phyloP scores from a whole-genome alignment of 2,888 invertebrate species.

The Abrostola tripartita region DNA sequence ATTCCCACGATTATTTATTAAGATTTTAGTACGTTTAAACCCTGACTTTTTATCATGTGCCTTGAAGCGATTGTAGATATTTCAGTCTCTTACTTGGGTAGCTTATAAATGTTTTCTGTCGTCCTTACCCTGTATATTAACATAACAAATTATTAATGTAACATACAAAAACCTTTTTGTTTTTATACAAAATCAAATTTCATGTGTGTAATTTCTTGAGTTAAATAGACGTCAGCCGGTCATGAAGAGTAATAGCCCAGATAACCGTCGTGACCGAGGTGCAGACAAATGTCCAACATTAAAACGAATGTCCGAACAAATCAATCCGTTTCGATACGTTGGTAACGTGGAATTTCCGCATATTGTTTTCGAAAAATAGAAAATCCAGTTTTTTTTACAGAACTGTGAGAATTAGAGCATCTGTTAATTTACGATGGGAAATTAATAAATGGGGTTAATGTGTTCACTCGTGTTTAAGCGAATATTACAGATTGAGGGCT shows the following conservation, averaged over 20 bases:
- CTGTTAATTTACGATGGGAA: constrained; percentile 17
- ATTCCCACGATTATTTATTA: too few relatives aligned
- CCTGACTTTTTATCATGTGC: too few relatives aligned
- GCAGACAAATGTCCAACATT: constrained; percentile 17
- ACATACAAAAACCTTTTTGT: constrained; percentile 2
- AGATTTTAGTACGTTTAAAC: too few relatives aligned
- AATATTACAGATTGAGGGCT: constrained; percentile 25
- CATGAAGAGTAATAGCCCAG: constrained; percentile 3
- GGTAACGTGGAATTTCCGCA: constrained; percentile 31
- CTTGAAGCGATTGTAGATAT: too few relatives aligned
- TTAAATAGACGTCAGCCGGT: background rate
- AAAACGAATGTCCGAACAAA: constrained; percentile 28
- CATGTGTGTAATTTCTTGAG: too few relatives aligned
- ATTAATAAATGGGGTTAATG: constrained; percentile 31
- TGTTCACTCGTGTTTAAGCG: constrained; percentile 11
- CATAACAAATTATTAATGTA: too few relatives aligned
- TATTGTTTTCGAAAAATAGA: constrained; percentile 33
- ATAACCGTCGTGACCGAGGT: background rate
- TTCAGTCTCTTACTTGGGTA: too few relatives aligned
- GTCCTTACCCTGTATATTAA: too few relatives aligned
- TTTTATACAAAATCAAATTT: too few relatives aligned
- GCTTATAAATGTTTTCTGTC: too few relatives aligned
- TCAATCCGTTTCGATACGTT: constrained; percentile 41
- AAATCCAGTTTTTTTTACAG: background rate
- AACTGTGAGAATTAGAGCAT: constrained; percentile 27